Evolutionary conservation across 2,797 vertebrate species (phyloP).

Genomic region (Anniella stebbinsi): DNA sequence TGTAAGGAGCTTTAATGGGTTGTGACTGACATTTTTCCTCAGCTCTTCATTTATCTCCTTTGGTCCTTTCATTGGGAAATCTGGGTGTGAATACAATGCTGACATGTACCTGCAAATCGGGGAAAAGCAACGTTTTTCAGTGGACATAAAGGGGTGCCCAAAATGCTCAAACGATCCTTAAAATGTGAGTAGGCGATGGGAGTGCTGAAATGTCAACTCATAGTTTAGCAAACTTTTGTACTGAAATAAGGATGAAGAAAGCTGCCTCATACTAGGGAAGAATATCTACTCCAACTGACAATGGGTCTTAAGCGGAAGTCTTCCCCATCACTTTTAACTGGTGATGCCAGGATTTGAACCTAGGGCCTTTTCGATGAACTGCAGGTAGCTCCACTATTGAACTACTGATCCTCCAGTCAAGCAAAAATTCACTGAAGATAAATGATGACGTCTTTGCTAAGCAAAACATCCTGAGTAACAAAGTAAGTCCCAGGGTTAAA

Average conservation of each 20-base stretch:
- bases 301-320: neutral
- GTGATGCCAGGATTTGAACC: neutral
- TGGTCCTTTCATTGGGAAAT: slow-evolving; percentile 92
- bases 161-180: neutral
- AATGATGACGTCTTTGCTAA: neutral
- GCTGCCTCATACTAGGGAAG: neutral
- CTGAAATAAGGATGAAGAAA: neutral
- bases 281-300: neutral
- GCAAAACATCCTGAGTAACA: neutral
- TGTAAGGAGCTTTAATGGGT: slow-evolving; percentile 91
- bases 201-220: neutral
- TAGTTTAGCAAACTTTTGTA: neutral
- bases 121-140: neutral
- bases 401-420: neutral
- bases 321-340: neutral
- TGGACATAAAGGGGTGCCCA: neutral
- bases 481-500: neutral
- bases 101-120: slow-evolving; percentile 93
- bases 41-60: slow-evolving; percentile 93
- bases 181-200: neutral
- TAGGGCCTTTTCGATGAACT: neutral
- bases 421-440: neutral
- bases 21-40: slow-evolving; percentile 92
- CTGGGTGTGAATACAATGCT: slow-evolving; percentile 91
- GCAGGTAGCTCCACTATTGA: neutral